Percentiles rank a stretch among this genome's conserved stretches.
Evolutionary conservation across 2,113 vertebrate species (phyloP).

Genomic region (Cheilinus undulatus): DNA sequence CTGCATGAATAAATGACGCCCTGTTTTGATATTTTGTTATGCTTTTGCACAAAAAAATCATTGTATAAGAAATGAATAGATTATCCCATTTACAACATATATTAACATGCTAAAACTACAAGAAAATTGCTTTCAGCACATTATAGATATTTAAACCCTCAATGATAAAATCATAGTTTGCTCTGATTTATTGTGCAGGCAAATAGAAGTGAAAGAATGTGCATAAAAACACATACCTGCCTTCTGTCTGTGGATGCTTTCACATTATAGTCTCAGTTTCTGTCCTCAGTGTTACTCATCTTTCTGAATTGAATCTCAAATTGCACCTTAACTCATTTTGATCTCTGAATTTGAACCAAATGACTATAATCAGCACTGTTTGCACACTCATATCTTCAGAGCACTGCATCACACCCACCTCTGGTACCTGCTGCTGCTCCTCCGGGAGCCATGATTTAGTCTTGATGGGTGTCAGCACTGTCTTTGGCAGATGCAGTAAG

Average conservation of each 20-base stretch:
- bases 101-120: background rate
- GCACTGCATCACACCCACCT: background rate
- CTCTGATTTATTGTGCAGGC: background rate
- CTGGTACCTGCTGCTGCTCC: background rate
- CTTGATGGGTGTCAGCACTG: background rate
- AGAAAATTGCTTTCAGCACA: background rate
- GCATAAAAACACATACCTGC: background rate
- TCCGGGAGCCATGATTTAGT: background rate
- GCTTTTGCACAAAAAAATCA: slow-evolving; percentile 12
- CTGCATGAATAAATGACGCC: slow-evolving; percentile 14
- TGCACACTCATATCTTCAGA: background rate
- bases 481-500: slow-evolving; percentile 10
- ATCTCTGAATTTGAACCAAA: background rate
- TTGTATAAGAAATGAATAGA: background rate
- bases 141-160: background rate
- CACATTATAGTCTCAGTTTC: background rate
- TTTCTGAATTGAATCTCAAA: background rate
- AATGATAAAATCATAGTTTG: too few species aligned
- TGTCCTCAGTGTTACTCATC: background rate
- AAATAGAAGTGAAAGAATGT: background rate
- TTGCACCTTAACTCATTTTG: background rate
- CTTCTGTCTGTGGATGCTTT: slow-evolving; percentile 1
- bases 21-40: background rate
- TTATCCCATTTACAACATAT: background rate
- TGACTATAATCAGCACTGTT: background rate